A percentile compares a stretch with the other conserved stretches of the same genome.
Conservation (phyloP, 2,797 vertebrate genomes). For the Tiaroga cobitis region DNA sequence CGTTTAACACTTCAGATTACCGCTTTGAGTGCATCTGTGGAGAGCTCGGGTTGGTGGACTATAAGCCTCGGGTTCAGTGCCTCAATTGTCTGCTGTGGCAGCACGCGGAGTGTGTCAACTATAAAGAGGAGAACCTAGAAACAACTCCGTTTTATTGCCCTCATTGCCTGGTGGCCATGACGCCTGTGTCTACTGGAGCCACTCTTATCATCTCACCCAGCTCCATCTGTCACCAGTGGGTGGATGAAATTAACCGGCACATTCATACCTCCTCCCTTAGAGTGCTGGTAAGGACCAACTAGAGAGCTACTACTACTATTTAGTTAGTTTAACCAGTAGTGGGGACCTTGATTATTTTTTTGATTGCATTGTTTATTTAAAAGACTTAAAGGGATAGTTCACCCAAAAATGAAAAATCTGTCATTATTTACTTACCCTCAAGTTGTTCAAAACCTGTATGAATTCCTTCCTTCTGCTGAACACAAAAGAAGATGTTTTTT, state of each 20-base stretch:
- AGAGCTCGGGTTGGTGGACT: slow-evolving; percentile 87
- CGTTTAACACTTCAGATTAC: slow-evolving; percentile 86
- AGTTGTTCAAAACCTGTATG: not conserved
- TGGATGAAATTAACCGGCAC: slow-evolving; percentile 96
- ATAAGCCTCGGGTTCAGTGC: slow-evolving; percentile 94
- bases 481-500: too few relatives aligned
- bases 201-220: slow-evolving; percentile 98
- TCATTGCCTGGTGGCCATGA: slow-evolving; percentile 98
- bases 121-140: slow-evolving; percentile 88
- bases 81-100: slow-evolving; percentile 96
- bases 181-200: slow-evolving; percentile 90
- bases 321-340: not conserved
- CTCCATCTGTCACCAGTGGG: slow-evolving; percentile 99
- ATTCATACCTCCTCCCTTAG: slow-evolving; percentile 89
- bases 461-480: not conserved
- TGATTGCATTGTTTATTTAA: not conserved
- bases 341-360: not conserved
- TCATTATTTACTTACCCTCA: not conserved
- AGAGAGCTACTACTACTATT: not conserved
- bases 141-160: slow-evolving; percentile 96
- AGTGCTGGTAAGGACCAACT: slow-evolving; percentile 76
- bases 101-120: slow-evolving; percentile 95
- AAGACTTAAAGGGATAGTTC: not conserved
- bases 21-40: slow-evolving; percentile 98
- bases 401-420: not conserved